Conservation (phyloP, 2,113 vertebrate genomes). For the Axis porcinus region DNA sequence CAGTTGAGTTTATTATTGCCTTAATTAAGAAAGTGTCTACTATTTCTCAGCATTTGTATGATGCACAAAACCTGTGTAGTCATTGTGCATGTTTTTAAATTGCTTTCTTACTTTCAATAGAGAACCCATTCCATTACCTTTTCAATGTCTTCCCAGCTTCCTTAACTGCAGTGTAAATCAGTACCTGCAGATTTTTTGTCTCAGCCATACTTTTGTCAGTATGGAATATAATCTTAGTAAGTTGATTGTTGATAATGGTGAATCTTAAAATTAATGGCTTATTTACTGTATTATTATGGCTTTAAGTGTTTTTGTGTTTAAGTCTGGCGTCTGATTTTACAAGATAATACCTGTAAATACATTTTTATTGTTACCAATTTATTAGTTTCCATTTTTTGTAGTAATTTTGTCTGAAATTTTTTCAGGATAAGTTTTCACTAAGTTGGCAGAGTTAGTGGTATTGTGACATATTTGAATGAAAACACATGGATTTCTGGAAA, state of each 20-base stretch:
- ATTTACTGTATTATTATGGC: background rate
- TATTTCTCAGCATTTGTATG: background rate
- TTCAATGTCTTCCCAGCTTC: background rate
- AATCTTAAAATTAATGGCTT: background rate
- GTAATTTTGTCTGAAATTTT: background rate
- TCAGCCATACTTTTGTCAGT: background rate
- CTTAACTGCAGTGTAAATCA: background rate
- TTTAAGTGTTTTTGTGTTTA: background rate
- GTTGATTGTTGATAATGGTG: background rate
- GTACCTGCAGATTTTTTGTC: background rate
- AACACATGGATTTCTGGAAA: slow-evolving; percentile 25
- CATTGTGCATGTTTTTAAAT: background rate
- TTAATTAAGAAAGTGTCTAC: background rate
- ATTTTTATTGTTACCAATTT: background rate
- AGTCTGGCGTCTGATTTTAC: background rate
- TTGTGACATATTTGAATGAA: slow-evolving; percentile 38
- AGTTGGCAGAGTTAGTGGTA: background rate
- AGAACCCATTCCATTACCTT: background rate
- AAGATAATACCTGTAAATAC: background rate
- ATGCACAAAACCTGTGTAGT: background rate
- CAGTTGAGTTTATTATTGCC: background rate
- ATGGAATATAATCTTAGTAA: background rate
- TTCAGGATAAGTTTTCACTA: background rate
- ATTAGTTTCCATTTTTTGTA: background rate
- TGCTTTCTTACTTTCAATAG: background rate